A percentile compares a stretch with the other conserved stretches of the same genome.
Evolutionary conservation across 2,888 invertebrate species (phyloP).

Genomic region (Cenopis cana): DNA sequence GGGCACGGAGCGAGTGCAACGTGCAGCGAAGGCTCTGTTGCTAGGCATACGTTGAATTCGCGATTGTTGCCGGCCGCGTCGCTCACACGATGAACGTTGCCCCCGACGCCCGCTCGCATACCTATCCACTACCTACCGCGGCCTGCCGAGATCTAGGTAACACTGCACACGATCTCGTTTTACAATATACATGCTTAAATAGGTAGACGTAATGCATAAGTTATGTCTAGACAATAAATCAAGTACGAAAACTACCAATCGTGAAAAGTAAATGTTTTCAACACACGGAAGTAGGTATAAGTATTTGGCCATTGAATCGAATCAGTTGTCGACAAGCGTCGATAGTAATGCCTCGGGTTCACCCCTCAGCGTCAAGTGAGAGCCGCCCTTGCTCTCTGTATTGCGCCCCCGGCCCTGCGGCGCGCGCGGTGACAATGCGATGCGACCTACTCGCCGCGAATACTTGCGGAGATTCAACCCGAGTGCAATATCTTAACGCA

Average conservation of each 20-base stretch:
- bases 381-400: constrained; percentile 30
- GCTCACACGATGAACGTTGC: constrained; percentile 84
- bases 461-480: constrained; percentile 13
- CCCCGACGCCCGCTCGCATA: constrained; percentile 63
- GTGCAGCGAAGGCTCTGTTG: constrained; percentile 71
- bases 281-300: neutral
- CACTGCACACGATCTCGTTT: constrained; percentile 49
- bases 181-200: constrained; percentile 22
- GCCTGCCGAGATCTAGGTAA: constrained; percentile 49
- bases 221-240: too few species aligned
- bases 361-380: constrained; percentile 32
- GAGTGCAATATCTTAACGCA: constrained; percentile 23
- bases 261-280: neutral
- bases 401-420: constrained; percentile 46
- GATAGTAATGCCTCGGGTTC: constrained; percentile 31
- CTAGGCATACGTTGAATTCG: constrained; percentile 80
- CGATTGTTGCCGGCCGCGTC: constrained; percentile 76
- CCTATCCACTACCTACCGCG: constrained; percentile 49
- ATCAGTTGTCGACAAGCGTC: constrained; percentile 34
- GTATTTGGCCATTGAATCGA: constrained; percentile 27
- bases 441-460: constrained; percentile 16
- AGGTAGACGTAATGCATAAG: too few species aligned
- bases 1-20: constrained; percentile 51
- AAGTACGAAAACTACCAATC: neutral
- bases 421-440: constrained; percentile 42